phyloP scores from a whole-genome alignment of 2,888 invertebrate genomes.

The Leptopterna dolabrata region DNA sequence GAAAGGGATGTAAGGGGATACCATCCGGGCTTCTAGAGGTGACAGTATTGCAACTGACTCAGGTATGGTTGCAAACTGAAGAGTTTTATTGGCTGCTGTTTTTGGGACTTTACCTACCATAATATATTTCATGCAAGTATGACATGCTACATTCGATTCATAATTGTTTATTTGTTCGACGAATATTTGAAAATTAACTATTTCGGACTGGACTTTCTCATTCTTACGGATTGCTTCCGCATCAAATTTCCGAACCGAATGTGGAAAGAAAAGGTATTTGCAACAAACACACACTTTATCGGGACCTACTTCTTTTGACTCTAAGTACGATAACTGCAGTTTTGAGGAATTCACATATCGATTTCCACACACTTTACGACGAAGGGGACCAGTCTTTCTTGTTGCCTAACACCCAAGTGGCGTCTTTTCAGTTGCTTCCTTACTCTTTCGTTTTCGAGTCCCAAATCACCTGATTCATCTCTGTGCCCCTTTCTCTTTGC shows the following conservation, averaged over 20 bases:
- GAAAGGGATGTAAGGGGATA: constrained; percentile 50
- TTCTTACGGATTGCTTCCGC: neutral
- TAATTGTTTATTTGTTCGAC: neutral
- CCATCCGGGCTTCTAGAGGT: constrained; percentile 47
- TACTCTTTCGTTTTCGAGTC: neutral
- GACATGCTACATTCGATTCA: neutral
- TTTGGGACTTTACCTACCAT: neutral
- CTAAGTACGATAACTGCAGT: neutral
- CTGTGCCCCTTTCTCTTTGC: neutral
- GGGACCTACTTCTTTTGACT: neutral
- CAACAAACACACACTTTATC: constrained; percentile 8
- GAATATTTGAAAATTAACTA: neutral
- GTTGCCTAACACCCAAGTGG: too few relatives aligned
- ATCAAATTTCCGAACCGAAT: neutral
- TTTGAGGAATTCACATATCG: neutral
- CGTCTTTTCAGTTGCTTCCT: neutral
- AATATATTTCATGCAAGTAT: constrained; percentile 8
- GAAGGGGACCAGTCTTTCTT: too few relatives aligned
- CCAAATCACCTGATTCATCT: neutral
- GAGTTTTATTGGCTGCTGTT: neutral
- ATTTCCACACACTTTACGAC: neutral
- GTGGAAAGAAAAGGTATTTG: neutral
- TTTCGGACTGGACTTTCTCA: neutral
- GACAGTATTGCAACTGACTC: neutral
- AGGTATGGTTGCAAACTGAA: constrained; percentile 41